Conservation (phyloP, 2,797 vertebrate genomes). For the Epinephelus awoara region DNA sequence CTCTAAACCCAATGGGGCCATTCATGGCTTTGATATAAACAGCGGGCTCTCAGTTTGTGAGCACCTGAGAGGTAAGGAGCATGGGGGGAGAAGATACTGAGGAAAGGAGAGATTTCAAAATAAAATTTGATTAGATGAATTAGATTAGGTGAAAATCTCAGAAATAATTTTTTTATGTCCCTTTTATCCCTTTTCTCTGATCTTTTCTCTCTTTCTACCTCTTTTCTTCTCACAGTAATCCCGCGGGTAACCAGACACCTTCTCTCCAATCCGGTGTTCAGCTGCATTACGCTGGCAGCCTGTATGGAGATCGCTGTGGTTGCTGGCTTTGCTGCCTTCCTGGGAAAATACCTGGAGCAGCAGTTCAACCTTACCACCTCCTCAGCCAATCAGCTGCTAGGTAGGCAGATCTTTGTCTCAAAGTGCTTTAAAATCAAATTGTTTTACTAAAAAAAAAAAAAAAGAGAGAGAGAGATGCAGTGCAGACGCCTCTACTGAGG, state of each 20-base stretch:
- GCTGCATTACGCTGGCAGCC: slow-evolving; percentile 95
- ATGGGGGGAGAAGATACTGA: not conserved
- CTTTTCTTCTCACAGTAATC: slow-evolving; percentile 87
- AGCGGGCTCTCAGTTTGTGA: slow-evolving; percentile 89
- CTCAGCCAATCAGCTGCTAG: slow-evolving; percentile 98
- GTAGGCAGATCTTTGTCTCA: slow-evolving; percentile 80
- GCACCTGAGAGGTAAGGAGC: slow-evolving; percentile 91
- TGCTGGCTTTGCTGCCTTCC: slow-evolving; percentile 96
- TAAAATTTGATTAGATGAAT: not conserved
- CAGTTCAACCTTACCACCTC: slow-evolving; percentile 99
- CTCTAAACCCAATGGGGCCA: slow-evolving; percentile 90
- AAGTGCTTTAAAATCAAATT: not conserved
- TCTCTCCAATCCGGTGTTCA: slow-evolving; percentile 98
- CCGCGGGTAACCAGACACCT: slow-evolving; percentile 97
- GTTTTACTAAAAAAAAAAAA: not conserved
- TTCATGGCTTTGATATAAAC: slow-evolving; percentile 86
- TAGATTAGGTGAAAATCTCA: not conserved
- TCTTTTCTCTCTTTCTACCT: not conserved
- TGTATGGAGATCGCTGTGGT: slow-evolving; percentile 99
- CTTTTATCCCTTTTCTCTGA: not conserved
- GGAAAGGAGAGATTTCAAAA: not conserved
- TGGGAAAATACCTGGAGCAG: slow-evolving; percentile 98
- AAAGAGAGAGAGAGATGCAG: too few relatives aligned
- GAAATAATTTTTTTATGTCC: not conserved
- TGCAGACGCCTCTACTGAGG: not conserved